Percentiles rank a stretch among this genome's conserved stretches.
phyloP scores from a whole-genome alignment of 1,140 invertebrate species.

The Ceratosolen solmsi region DNA sequence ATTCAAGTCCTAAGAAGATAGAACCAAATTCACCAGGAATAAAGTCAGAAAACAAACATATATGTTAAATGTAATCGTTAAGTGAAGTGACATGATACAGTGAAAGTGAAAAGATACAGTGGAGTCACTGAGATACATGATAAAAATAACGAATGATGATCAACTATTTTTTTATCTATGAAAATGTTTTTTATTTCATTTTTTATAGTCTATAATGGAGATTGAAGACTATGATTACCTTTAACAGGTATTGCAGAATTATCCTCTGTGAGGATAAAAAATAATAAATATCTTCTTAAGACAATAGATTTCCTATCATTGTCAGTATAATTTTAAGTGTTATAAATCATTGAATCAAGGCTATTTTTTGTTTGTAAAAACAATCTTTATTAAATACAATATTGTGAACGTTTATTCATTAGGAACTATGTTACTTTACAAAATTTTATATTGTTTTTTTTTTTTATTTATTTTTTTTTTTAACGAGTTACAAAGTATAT shows the following conservation, averaged over 20 bases:
- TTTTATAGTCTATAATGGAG: conserved; percentile 38
- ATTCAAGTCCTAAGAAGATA: conserved; percentile 65
- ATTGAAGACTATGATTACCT: conserved; percentile 52
- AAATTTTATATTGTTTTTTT: not conserved
- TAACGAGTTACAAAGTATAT: not conserved
- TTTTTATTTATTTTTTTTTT: conserved; percentile 14
- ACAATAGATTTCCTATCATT: conserved; percentile 38
- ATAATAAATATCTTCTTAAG: conserved; percentile 21
- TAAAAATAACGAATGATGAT: conserved; percentile 26
- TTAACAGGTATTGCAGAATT: conserved; percentile 49
- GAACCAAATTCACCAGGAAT: conserved; percentile 64
- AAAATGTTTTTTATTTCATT: conserved; percentile 41
- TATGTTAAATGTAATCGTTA: not conserved
- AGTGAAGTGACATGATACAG: conserved; percentile 25
- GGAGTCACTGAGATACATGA: not conserved
- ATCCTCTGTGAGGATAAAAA: conserved; percentile 59
- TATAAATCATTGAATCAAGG: conserved; percentile 3
- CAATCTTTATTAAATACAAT: conserved; percentile 25
- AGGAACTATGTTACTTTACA: conserved; percentile 37
- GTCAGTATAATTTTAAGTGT: conserved; percentile 22
- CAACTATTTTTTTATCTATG: conserved; percentile 41
- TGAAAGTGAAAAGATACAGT: too few species aligned
- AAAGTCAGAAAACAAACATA: conserved; percentile 58
- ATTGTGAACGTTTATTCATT: conserved; percentile 36
- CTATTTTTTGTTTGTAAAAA: conserved; percentile 19